Evolutionary conservation across 2,888 invertebrate genomes (phyloP), one percentile per base, ranked within the genome.

Genomic region (Agriotes lineatus): DNA sequence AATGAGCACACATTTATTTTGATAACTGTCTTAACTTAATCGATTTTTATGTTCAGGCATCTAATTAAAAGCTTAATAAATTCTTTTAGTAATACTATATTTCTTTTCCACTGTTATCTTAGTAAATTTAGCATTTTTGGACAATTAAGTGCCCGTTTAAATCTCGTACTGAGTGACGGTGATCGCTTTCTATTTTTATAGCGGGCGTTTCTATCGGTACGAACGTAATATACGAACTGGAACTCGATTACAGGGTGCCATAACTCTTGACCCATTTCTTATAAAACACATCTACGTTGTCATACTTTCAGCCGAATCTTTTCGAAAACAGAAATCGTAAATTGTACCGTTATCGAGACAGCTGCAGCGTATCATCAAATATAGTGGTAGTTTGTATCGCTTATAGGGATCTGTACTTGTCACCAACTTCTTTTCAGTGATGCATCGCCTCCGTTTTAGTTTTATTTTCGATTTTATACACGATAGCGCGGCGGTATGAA

Each of bases 321-420:
- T 59, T 63, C 68, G 68, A 63, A 63, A 68, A 68, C 68, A 68
- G 68, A 68, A 68, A 68, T 63, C 68, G 52, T 68, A 68, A 68
- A 68, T 68, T 64, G 45, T 52, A 42, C 25, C 58, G 68, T 64
- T 68, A 68, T 68, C 68, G 68, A 54, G 52, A 64, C 68, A 68
- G 63, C 68, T 68, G 63, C 52, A 68, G 42, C 63, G 58, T 68
- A 68, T 68, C 68, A 68, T 68, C 68, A 68, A 63, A 68, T 63
- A 63, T 59, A 58, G 63, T 50, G 63, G 68, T 63, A 68, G 68
- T 68, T 68, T 68, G 68, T 68, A 68, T 63, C 63, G 63, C 58
- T 68, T 68, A 68, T 42, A 58, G 59, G 52, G 63, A 68, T 68
- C 68, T 68, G 68, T 59, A 63, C 58, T 68, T 68, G 68, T 68